Conservation (phyloP, 2,113 vertebrate genomes). For the Erythrocercus mccallii region DNA sequence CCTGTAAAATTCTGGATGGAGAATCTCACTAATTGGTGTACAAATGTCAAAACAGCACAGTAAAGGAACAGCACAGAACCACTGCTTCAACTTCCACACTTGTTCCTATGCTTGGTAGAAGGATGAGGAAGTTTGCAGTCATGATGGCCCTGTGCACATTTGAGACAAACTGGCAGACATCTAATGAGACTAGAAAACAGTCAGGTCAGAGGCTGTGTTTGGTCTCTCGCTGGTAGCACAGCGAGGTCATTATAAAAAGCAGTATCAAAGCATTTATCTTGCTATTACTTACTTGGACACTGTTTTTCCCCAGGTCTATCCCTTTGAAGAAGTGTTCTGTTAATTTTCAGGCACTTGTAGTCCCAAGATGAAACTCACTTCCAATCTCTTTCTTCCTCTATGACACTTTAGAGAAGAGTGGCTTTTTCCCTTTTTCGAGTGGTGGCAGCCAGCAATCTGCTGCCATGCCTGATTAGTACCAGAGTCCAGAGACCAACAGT, state of each 20-base stretch:
- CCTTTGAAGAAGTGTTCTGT: not conserved
- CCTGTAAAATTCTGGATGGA: not conserved
- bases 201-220: not conserved
- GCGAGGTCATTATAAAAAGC: not conserved
- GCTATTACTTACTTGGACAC: not conserved
- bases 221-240: not conserved
- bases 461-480: not conserved
- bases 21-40: not conserved
- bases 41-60: not conserved
- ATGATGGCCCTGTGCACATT: fast-evolving
- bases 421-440: not conserved
- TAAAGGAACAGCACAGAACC: not conserved
- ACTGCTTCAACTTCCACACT: not conserved
- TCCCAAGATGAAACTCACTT: not conserved
- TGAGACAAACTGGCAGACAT: not conserved
- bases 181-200: not conserved
- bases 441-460: not conserved
- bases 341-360: not conserved
- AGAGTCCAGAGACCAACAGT: not conserved
- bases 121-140: not conserved
- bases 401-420: not conserved
- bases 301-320: not conserved
- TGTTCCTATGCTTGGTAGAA: not conserved
- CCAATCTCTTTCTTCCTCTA: not conserved
- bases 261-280: not conserved